Conservation (phyloP, 2,888 invertebrate genomes). For the Napeogenes sylphis region DNA sequence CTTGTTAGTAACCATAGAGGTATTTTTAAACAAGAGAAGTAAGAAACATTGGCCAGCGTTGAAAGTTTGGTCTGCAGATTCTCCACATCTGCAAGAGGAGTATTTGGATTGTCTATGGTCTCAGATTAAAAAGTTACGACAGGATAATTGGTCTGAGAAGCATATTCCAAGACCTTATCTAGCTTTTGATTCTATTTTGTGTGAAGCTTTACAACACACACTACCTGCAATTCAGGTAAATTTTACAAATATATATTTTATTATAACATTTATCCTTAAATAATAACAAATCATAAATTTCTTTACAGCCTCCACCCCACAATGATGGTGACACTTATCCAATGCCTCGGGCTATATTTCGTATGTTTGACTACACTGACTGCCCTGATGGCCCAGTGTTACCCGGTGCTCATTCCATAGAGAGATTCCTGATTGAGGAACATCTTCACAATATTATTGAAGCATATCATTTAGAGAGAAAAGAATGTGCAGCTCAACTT, state of each 20-base stretch:
- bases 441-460: constrained; percentile 96
- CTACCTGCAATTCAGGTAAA: constrained; percentile 86
- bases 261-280: neutral
- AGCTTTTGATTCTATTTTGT: constrained; percentile 95
- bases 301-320: constrained; percentile 90
- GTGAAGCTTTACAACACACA: constrained; percentile 97
- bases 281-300: constrained; percentile 10
- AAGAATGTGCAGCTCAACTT: constrained; percentile 95
- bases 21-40: constrained; percentile 92
- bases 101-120: constrained; percentile 98
- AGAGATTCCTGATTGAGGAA: constrained; percentile 98
- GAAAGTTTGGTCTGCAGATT: constrained; percentile 95
- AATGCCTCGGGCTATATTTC: constrained; percentile 95
- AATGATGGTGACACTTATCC: constrained; percentile 94
- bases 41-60: constrained; percentile 96
- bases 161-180: constrained; percentile 97
- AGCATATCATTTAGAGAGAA: constrained; percentile 91
- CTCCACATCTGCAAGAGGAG: constrained; percentile 97
- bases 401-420: constrained; percentile 98
- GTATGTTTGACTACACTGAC: constrained; percentile 99
- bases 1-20: constrained; percentile 91
- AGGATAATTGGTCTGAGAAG: constrained; percentile 98
- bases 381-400: constrained; percentile 95
- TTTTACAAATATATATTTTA: neutral
- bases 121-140: constrained; percentile 86